Evolutionary conservation across 2,113 vertebrate species (phyloP).

Genomic region (Abramis brama): DNA sequence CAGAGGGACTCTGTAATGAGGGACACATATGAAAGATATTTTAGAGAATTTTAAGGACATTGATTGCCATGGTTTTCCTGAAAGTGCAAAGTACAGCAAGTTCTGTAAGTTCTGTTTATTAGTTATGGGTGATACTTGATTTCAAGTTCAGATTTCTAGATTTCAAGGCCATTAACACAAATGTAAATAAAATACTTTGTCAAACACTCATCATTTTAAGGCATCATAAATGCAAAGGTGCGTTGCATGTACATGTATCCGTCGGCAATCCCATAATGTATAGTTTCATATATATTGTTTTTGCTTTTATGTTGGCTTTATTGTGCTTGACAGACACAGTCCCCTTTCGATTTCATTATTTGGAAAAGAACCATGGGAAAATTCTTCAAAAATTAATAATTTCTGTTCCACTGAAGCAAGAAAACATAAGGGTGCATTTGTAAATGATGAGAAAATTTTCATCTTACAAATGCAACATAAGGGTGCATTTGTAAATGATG

Average conservation of each 20-base stretch:
- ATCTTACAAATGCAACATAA: not conserved
- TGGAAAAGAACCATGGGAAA: not conserved
- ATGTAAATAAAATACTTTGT: too few species aligned
- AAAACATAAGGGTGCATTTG: not conserved
- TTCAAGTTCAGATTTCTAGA: not conserved
- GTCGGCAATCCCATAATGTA: too few species aligned
- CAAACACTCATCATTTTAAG: too few species aligned
- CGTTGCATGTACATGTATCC: too few species aligned
- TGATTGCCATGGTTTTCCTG: not conserved
- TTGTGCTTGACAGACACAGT: not conserved
- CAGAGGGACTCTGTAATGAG: slow-evolving; percentile 28
- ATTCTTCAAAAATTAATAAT: not conserved
- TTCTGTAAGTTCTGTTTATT: not conserved
- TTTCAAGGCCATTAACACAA: not conserved
- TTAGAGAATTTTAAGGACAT: slow-evolving; percentile 5
- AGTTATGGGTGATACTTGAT: not conserved
- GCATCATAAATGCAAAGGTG: too few species aligned
- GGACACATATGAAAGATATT: not conserved
- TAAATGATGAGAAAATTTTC: too few species aligned
- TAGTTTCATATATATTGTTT: not conserved
- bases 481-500: not conserved
- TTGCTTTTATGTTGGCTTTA: not conserved
- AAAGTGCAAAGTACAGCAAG: not conserved
- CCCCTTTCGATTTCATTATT: not conserved
- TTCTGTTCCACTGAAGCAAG: not conserved